Evolutionary conservation across 2,113 vertebrate species (phyloP), one percentile per base, ranked within the genome.

Genomic region (Artemisiospiza belli): DNA sequence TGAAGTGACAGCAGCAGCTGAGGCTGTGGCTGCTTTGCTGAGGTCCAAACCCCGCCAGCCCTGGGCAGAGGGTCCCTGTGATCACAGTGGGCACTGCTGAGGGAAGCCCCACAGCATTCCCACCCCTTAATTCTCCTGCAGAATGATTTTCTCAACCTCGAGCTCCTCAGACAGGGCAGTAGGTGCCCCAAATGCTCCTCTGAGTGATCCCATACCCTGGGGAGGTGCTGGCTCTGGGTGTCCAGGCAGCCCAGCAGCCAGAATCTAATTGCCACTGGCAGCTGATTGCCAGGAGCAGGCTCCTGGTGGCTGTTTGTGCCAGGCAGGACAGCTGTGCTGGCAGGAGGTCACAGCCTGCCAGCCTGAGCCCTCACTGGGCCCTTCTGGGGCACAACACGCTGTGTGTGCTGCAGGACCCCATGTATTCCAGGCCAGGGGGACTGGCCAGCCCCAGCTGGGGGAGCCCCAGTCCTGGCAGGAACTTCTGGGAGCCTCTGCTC

Each of bases 231-330:
- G 11, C 49, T 72, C 39, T 1, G 35, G 4, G 14, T 16, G 49
- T 15, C 31, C 23, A 6, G 76, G 72, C 43, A 69, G 52, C 46
- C 41, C 58, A 87, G 69, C 70, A 77, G 43, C 54, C 33, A 33
- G 73, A 35, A 69, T 44, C 12, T 2, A 0, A 33, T 76, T 33
- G 23, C 22, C 47, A 47, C 10, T 12, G 63, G 64, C 43, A 37
- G 47, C 19, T 55, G 5, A 73, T 33, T 76, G 67, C n/a, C 1
- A 2, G 25, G 4, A 44, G 17, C 0, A 0, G 27, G 70, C 46
- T 70, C 28, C 47, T 47, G 73, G 49, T 66, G 66, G 14, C 41
- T 70, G 31, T 28, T 17, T 0, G 0, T 20, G 6, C 9, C 39
- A 47, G 44, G 35, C 58, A 73, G 63, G 28, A n/a, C 3, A 11